Percentiles rank a stretch among this genome's conserved stretches.
phyloP scores from a whole-genome alignment of 2,888 invertebrate genomes.

The Ceramica pisi region DNA sequence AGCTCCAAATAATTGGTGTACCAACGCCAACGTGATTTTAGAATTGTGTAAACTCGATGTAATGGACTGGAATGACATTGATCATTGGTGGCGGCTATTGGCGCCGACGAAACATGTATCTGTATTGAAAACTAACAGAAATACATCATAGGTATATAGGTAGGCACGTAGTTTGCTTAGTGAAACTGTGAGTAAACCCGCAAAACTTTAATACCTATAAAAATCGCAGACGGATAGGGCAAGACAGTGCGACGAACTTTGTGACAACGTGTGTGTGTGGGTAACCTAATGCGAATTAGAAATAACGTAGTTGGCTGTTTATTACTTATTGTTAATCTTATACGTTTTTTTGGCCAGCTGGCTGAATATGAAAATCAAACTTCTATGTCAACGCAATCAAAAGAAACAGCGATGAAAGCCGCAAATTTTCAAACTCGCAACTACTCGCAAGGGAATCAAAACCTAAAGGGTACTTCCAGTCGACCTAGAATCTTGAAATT shows the following conservation, averaged over 20 bases:
- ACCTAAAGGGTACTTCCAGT: no score
- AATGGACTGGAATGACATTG: conserved; percentile 50
- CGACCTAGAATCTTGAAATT: no score
- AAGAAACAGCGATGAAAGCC: no score
- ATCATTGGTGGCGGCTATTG: conserved; percentile 21
- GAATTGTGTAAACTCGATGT: conserved; percentile 36
- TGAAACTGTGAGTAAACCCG: not conserved
- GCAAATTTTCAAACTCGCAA: no score
- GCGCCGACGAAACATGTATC: conserved; percentile 18
- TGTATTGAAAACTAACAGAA: conserved; percentile 21
- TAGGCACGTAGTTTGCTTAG: not conserved
- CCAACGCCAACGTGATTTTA: conserved; percentile 26
- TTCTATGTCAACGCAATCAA: no score
- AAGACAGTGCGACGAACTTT: not conserved
- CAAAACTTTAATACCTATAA: not conserved
- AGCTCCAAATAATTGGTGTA: conserved; percentile 19
- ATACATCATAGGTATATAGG: conserved; percentile 1
- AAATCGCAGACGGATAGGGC: not conserved
- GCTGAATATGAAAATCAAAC: no score
- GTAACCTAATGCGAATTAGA: no score
- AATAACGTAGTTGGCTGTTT: no score
- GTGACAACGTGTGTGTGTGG: no score
- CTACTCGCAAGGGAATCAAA: no score
- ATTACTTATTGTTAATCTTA: no score
- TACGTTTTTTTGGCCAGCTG: no score